A percentile compares a stretch with the other conserved stretches of the same genome.
These are phyloP conservation scores for Gastrophysa polygoni DNA, from an alignment of 2,888 invertebrate species.

Conservation along the genomic window DNA sequence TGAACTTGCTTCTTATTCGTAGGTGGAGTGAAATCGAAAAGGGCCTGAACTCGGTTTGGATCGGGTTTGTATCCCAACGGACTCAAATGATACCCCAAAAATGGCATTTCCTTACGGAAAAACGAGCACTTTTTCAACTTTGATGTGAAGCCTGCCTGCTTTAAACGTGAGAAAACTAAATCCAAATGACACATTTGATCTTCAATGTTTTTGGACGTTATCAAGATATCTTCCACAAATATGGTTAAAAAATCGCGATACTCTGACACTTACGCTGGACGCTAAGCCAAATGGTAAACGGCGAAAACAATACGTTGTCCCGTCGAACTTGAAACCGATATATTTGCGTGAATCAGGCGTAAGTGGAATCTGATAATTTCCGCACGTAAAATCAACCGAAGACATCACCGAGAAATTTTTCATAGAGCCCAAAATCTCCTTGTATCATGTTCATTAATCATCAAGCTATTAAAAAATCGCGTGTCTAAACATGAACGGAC, in stretches of 20 bases:
- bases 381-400: too few relatives aligned
- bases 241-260: constrained; percentile 15
- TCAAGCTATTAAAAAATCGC: too few relatives aligned
- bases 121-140: background rate
- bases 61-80: background rate
- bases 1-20: too few relatives aligned
- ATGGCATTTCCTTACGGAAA: background rate
- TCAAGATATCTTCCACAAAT: constrained; percentile 27
- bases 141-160: background rate
- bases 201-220: constrained; percentile 16
- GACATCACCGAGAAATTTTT: too few relatives aligned
- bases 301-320: too few relatives aligned
- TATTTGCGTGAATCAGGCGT: too few relatives aligned
- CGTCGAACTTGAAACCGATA: too few relatives aligned
- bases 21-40: constrained; percentile 41
- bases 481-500: too few relatives aligned
- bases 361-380: too few relatives aligned
- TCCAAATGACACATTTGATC: constrained; percentile 18
- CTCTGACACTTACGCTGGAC: constrained; percentile 6
- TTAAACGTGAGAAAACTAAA: background rate
- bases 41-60: constrained; percentile 31
- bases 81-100: background rate
- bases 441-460: too few relatives aligned
- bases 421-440: too few relatives aligned
- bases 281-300: too few relatives aligned